phyloP scores from a whole-genome alignment of 2,797 vertebrate species.

The Gallirallus australis region DNA sequence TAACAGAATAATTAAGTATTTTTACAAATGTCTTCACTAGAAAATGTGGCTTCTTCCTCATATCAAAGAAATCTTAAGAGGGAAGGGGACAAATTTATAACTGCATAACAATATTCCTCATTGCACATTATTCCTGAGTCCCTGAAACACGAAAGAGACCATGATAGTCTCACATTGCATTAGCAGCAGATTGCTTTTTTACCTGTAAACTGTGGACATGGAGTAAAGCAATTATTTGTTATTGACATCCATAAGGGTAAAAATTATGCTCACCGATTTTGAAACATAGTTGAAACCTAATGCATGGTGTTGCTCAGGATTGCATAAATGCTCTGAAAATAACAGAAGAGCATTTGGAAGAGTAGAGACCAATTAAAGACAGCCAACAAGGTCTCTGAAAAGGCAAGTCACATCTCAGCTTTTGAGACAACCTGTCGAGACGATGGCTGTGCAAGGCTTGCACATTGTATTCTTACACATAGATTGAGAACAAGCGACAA shows the following conservation, averaged over 20 bases:
- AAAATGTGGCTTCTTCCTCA: not conserved
- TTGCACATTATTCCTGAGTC: not conserved
- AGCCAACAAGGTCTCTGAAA: not conserved
- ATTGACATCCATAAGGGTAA: not conserved
- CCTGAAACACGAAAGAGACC: not conserved
- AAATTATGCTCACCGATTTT: not conserved
- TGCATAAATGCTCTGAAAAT: not conserved
- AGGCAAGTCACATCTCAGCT: not conserved
- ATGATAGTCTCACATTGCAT: accelerated
- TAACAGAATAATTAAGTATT: not conserved
- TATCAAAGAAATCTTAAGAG: not conserved
- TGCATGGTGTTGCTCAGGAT: not conserved
- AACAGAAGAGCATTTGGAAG: not conserved
- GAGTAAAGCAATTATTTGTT: not conserved
- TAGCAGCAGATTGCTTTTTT: not conserved
- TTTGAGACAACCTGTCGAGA: not conserved
- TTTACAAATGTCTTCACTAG: not conserved
- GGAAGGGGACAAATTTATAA: not conserved
- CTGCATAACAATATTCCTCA: not conserved
- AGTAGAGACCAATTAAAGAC: not conserved
- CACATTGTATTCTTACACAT: not conserved
- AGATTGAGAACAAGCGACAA: not conserved
- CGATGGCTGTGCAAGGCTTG: not conserved
- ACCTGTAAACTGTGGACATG: not conserved
- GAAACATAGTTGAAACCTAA: not conserved